Conservation (phyloP, 2,888 invertebrate genomes). For the Nezara viridula region DNA sequence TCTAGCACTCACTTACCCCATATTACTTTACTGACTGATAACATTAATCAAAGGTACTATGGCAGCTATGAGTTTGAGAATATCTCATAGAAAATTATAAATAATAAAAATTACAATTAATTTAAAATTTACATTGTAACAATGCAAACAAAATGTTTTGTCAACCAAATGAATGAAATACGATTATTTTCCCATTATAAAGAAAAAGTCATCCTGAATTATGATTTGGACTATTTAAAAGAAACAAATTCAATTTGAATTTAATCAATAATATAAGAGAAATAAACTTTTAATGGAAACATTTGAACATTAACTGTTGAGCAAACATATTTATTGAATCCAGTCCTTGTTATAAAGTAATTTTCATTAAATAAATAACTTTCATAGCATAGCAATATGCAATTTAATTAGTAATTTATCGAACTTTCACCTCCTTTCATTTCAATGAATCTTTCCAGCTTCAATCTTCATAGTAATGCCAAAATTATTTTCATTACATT, state of each 20-base stretch:
- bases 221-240: neutral
- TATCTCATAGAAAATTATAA: neutral
- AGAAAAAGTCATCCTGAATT: neutral
- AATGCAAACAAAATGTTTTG: neutral
- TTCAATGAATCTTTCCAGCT: neutral
- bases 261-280: too few species aligned
- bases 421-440: neutral
- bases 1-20: too few species aligned
- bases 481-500: neutral
- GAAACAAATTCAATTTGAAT: too few species aligned
- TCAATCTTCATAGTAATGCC: neutral
- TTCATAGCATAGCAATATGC: neutral
- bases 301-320: constrained; percentile 29
- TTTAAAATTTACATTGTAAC: neutral
- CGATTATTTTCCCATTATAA: neutral
- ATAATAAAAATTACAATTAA: neutral
- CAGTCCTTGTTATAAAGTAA: constrained; percentile 3
- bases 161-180: neutral
- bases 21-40: neutral
- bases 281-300: neutral
- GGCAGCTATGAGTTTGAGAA: neutral
- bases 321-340: constrained; percentile 41
- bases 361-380: constrained; percentile 22
- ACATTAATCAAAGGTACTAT: neutral
- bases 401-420: neutral